Percentiles rank a stretch among this genome's conserved stretches.
phyloP scores from a whole-genome alignment of 2,797 vertebrate genomes.

The Macroramphosus scolopax region DNA sequence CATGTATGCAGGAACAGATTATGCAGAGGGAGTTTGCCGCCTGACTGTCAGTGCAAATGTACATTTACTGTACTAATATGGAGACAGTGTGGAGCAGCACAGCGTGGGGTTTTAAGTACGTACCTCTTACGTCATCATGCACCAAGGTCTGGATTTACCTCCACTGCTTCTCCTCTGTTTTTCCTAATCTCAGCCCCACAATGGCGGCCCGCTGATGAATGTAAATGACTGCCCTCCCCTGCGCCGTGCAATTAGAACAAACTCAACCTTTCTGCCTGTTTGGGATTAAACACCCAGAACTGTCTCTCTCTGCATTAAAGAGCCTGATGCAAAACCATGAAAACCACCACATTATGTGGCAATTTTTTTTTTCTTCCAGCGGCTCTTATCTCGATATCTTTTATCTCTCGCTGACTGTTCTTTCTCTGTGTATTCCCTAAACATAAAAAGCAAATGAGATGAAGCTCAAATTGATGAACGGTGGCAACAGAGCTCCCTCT shows the following conservation, averaged over 20 bases:
- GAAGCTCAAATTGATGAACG: slow-evolving; percentile 39
- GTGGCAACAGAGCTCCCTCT: slow-evolving; percentile 14
- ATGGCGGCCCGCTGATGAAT: slow-evolving; percentile 60
- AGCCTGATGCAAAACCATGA: slow-evolving; percentile 72
- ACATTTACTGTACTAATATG: too few species aligned
- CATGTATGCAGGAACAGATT: too few species aligned
- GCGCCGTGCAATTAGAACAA: slow-evolving; percentile 59
- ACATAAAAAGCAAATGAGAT: slow-evolving; percentile 33
- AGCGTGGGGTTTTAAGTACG: too few species aligned
- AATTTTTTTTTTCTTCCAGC: slow-evolving; percentile 12
- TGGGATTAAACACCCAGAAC: slow-evolving; percentile 65
- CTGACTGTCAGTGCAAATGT: too few species aligned
- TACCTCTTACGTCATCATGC: too few species aligned
- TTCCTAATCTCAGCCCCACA: slow-evolving; percentile 39
- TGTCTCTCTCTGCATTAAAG: slow-evolving; percentile 45
- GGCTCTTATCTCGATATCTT: slow-evolving; percentile 53
- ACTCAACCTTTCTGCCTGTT: slow-evolving; percentile 60
- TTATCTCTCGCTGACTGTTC: slow-evolving; percentile 42
- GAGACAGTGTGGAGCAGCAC: too few species aligned
- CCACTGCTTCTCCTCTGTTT: slow-evolving; percentile 7
- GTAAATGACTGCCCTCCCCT: slow-evolving; percentile 55
- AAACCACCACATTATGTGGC: slow-evolving; percentile 60
- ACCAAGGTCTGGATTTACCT: too few species aligned
- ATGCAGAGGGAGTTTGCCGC: too few species aligned
- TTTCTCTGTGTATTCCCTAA: slow-evolving; percentile 41